phyloP scores from a whole-genome alignment of 2,113 vertebrate species.

The Trichomycterus rosablanca region DNA sequence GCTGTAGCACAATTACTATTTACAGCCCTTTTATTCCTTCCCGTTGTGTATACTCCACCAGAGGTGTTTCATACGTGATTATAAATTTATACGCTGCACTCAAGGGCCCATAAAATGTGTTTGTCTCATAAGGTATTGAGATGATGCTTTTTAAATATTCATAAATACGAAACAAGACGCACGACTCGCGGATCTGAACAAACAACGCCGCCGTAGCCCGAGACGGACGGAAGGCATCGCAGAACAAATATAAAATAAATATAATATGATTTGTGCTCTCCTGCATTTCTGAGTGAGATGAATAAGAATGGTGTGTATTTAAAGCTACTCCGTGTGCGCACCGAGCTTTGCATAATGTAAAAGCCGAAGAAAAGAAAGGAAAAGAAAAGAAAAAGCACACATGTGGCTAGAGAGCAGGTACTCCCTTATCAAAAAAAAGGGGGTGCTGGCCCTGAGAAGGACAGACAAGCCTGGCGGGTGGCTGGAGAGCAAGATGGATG shows the following conservation, averaged over 20 bases:
- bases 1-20: too few relatives aligned
- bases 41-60: too few relatives aligned
- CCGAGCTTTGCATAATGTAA: slow-evolving; percentile 25
- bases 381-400: background rate
- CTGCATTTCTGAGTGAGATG: slow-evolving; percentile 5
- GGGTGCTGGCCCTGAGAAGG: slow-evolving; percentile 38
- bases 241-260: slow-evolving; percentile 41
- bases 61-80: too few relatives aligned
- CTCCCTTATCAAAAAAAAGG: slow-evolving; percentile 42
- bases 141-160: slow-evolving; percentile 56
- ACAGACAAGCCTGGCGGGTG: slow-evolving; percentile 38
- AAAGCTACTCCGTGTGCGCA: slow-evolving; percentile 10
- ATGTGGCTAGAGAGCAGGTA: slow-evolving; percentile 38
- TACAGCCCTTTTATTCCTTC: too few relatives aligned
- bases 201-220: slow-evolving; percentile 47
- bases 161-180: slow-evolving; percentile 50
- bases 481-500: slow-evolving; percentile 48
- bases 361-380: slow-evolving; percentile 14
- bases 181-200: slow-evolving; percentile 48
- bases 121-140: slow-evolving; percentile 47
- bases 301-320: slow-evolving; percentile 14
- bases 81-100: slow-evolving; percentile 48
- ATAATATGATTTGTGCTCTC: slow-evolving; percentile 27
- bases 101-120: slow-evolving; percentile 40
- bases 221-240: slow-evolving; percentile 28